Conservation (phyloP, 2,888 invertebrate genomes). For the Xanthorhoe spadicearia region DNA sequence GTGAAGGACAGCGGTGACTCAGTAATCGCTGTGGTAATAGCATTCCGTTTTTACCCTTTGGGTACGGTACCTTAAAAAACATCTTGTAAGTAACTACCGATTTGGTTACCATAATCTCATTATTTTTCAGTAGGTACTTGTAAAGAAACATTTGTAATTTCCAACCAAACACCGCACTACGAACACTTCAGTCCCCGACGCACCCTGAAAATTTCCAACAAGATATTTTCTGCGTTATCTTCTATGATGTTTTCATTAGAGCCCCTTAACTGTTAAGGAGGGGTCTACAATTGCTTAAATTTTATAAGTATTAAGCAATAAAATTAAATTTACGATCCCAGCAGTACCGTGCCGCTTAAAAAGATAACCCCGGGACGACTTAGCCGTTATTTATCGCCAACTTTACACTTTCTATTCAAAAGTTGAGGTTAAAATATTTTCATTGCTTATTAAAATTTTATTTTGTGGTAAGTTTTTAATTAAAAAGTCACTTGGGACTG, state of each 20-base stretch:
- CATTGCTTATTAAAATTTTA: constrained; percentile 58
- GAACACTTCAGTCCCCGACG: constrained; percentile 27
- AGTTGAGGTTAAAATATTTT: constrained; percentile 62
- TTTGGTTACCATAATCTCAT: not conserved
- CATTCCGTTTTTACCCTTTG: no score
- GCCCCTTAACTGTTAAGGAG: constrained; percentile 37
- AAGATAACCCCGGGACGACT: constrained; percentile 70
- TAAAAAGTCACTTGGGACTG: constrained; percentile 39
- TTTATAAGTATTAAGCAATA: constrained; percentile 66
- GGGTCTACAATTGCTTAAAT: constrained; percentile 59
- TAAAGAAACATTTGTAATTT: constrained; percentile 7
- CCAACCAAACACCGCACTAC: not conserved
- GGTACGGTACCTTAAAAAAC: no score
- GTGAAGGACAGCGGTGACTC: no score
- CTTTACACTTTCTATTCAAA: constrained; percentile 64
- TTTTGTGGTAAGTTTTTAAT: constrained; percentile 49
- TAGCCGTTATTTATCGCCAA: constrained; percentile 65
- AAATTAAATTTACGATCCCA: constrained; percentile 69
- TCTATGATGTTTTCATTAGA: constrained; percentile 42
- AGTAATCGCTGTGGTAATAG: no score
- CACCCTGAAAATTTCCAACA: constrained; percentile 37
- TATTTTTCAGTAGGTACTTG: not conserved
- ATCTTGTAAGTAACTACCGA: not conserved
- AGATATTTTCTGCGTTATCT: constrained; percentile 41
- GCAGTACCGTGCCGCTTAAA: constrained; percentile 58